Conservation (phyloP, 2,888 invertebrate genomes). For the Andricus quercusramuli region DNA sequence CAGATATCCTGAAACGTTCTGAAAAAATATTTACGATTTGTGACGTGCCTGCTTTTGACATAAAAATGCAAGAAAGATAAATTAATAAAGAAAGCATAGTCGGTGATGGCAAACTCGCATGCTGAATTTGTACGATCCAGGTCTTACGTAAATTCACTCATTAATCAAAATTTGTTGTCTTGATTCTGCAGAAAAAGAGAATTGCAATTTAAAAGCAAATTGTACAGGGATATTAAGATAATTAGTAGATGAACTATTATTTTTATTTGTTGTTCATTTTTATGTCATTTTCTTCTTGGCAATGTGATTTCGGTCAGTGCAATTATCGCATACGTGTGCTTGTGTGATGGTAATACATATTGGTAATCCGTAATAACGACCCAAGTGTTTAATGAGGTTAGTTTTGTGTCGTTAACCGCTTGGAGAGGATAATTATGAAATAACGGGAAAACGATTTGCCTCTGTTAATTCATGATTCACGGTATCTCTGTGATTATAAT, state of each 20-base stretch:
- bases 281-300: neutral
- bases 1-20: neutral
- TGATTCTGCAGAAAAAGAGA: neutral
- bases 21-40: neutral
- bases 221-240: neutral
- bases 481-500: neutral
- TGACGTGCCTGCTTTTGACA: neutral
- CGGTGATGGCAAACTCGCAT: neutral
- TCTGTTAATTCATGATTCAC: neutral
- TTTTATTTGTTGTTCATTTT: neutral
- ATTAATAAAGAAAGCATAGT: neutral
- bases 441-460: slow-evolving; percentile 22
- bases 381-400: neutral
- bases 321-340: neutral
- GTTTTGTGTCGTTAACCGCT: slow-evolving; percentile 20
- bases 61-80: neutral
- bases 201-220: neutral
- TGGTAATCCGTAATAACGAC: neutral
- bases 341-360: neutral
- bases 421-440: slow-evolving; percentile 5
- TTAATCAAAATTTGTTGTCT: neutral
- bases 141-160: neutral
- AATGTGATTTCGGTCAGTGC: neutral
- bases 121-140: neutral
- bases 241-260: neutral